Evolutionary conservation across 2,888 invertebrate genomes (phyloP), one percentile per base, ranked within the genome.

Genomic region (Elegia similella): DNA sequence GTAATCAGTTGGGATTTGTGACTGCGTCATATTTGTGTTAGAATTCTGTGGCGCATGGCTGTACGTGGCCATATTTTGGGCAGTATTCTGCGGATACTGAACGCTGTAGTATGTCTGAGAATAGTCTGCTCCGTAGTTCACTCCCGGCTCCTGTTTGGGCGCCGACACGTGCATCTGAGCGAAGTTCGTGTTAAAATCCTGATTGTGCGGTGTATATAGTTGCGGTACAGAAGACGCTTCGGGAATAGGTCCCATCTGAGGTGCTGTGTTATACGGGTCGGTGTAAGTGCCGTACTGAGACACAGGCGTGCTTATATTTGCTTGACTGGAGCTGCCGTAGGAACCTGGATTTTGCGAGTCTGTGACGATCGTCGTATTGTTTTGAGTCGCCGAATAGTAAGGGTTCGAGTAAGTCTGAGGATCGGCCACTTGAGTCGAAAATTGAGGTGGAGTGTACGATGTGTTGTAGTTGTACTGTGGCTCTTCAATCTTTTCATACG

Each of bases 361-460:
- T 0, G 88, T 82, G 0, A 87, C 79, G 0, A 72, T 59, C 0
- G 82, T 84, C 0, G 72, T 62, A 52, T 72, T 86, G 52, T 75
- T 82, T 12, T 83, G 80, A 0, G 84, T 81, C 0, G 79, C 84
- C 0, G 87, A 76, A 58, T 89, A 88, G 38, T 84, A 84, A 0
- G 89, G 88, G 42, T 84, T 83, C 0, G 82, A 64, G 52, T 87
- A 88, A 7, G 74, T 76, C 60, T 84, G 85, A 34, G 80, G 84
- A 17, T 86, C 84, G 0, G 73, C 61, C 42, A 78, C 66, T 57
- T 83, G 80, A 0, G 70, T 63, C 0, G 84, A 72, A 50, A 74
- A 87, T 58, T 89, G 89, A 0, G 86, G 62, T 0, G 88, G 89
- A 0, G 84, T 88, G 61, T 88, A 88, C 0, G 86, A 67, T 2